These are phyloP conservation scores for Callocephalon fimbriatum DNA, from an alignment of 2,113 vertebrate species.

Conservation along the genomic window DNA sequence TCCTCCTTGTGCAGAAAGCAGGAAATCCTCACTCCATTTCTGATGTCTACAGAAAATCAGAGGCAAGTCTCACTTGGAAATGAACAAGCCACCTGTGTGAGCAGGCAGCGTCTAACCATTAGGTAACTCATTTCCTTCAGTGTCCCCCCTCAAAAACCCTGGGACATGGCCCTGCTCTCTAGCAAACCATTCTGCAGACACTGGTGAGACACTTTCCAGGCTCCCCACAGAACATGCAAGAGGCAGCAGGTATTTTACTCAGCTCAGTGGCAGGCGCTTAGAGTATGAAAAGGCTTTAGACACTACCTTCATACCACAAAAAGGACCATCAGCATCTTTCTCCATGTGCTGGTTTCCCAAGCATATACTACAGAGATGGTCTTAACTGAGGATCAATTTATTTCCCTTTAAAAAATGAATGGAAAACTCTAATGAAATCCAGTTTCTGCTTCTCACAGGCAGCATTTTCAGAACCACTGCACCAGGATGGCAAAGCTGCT, in stretches of 20 bases:
- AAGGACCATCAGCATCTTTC: not conserved
- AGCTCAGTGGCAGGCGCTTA: not conserved
- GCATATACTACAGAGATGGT: not conserved
- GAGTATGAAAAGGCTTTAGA: not conserved
- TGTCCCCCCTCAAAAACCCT: not conserved
- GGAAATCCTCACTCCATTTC: not conserved
- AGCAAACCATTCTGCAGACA: not conserved
- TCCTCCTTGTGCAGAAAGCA: not conserved
- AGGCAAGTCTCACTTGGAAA: not conserved
- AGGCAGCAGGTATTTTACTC: not conserved
- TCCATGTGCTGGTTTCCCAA: not conserved
- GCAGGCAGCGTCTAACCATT: not conserved
- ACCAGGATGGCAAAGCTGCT: not conserved
- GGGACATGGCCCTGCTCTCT: not conserved
- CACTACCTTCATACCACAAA: not conserved
- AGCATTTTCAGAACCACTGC: not conserved
- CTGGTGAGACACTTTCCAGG: not conserved
- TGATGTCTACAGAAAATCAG: not conserved
- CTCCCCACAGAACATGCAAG: not conserved
- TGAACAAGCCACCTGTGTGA: not conserved
- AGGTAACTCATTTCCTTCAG: not conserved
- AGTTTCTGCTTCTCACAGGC: not conserved
- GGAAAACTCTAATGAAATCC: not conserved
- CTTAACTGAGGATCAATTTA: not conserved
- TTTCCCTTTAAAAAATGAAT: not conserved